Conservation (phyloP, 2,113 vertebrate species). For the Neotragus moschatus region DNA sequence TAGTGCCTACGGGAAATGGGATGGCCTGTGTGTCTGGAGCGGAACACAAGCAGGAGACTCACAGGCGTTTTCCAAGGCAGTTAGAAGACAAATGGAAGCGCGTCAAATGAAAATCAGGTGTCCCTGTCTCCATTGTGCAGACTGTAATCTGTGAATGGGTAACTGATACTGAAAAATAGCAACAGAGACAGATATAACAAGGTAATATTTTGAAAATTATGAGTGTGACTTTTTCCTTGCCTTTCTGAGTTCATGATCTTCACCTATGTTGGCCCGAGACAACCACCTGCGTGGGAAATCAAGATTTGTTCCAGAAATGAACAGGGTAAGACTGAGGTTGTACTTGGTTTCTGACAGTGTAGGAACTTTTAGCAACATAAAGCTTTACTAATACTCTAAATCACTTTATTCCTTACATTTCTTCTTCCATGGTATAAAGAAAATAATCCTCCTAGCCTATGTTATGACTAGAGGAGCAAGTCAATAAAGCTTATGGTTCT, state of each 20-base stretch:
- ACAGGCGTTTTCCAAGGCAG: not conserved
- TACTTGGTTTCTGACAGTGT: not conserved
- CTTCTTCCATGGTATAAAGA: not conserved
- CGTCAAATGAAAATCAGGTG: not conserved
- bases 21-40: too few species aligned
- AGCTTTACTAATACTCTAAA: not conserved
- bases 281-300: not conserved
- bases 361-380: not conserved
- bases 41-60: too few species aligned
- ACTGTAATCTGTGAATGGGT: not conserved
- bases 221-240: not conserved
- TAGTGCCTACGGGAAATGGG: not conserved
- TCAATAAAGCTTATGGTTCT: not conserved
- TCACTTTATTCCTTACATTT: not conserved
- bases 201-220: not conserved
- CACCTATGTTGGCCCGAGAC: not conserved
- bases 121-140: not conserved
- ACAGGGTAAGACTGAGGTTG: not conserved
- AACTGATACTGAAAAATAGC: not conserved
- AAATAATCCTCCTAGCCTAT: not conserved
- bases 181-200: fast-evolving
- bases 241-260: not conserved
- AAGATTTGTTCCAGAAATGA: not conserved
- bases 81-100: not conserved
- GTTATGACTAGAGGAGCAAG: not conserved